Conservation (phyloP, 2,113 vertebrate genomes). For the Dicrurus megarhynchus region DNA sequence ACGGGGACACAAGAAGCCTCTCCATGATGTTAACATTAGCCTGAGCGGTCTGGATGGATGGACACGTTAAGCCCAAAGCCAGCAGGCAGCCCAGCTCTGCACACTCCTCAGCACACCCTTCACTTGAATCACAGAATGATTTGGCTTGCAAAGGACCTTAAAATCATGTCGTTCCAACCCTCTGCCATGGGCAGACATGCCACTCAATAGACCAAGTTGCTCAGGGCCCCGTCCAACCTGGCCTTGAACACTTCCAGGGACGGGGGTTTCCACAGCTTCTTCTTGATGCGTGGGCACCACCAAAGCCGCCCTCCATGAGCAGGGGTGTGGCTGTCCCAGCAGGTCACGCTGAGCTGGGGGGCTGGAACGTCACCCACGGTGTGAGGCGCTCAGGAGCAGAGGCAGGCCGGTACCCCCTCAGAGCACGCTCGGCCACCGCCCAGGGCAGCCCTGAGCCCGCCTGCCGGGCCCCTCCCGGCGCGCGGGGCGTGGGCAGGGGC, state of each 20-base stretch:
- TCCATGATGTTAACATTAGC: too few species aligned
- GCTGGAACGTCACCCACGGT: rapidly evolving
- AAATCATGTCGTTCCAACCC: not conserved
- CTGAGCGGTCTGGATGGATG: not conserved
- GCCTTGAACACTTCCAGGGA: not conserved
- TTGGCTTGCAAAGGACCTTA: not conserved
- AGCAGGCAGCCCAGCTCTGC: rapidly evolving
- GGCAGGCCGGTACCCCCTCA: rapidly evolving
- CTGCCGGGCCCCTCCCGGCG: not conserved
- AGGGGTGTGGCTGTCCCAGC: not conserved
- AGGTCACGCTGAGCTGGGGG: not conserved
- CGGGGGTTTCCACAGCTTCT: not conserved
- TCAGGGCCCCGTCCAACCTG: not conserved
- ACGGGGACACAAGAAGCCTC: rapidly evolving
- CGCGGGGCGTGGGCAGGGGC: not conserved
- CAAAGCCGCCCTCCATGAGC: rapidly evolving
- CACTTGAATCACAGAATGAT: not conserved
- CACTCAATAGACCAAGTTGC: not conserved
- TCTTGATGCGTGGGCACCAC: not conserved
- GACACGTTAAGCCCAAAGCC: rapidly evolving
- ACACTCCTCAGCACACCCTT: not conserved
- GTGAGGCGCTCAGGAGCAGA: not conserved
- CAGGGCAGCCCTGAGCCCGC: rapidly evolving
- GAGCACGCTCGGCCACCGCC: too few species aligned
- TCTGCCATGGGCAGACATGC: not conserved